phyloP scores from a whole-genome alignment of 2,888 invertebrate species.

The Xestoiulus laeticollis region DNA sequence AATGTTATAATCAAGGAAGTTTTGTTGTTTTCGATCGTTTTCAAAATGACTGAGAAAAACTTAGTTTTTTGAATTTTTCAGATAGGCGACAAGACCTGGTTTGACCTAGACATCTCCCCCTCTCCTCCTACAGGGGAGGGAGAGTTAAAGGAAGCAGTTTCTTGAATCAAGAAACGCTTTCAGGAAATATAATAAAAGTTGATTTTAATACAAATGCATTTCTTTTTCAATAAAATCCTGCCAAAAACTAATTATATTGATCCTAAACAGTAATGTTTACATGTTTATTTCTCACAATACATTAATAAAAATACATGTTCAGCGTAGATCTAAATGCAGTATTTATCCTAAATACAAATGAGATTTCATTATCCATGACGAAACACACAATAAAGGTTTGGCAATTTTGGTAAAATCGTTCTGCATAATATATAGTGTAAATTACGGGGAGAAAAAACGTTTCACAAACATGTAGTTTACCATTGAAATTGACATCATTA shows the following conservation, averaged over 20 bases:
- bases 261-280: no score
- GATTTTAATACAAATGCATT: not conserved
- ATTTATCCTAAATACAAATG: not conserved
- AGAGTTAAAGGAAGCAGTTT: not conserved
- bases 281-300: no score
- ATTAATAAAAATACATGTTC: no score
- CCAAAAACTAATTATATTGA: not conserved
- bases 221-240: not conserved
- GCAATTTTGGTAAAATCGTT: not conserved
- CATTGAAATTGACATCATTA: no score
- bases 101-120: constrained; percentile 13
- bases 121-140: constrained; percentile 15
- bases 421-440: not conserved
- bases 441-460: not conserved
- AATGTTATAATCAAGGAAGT: no score
- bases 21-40: not conserved
- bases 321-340: no score
- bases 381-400: not conserved
- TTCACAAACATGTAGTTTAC: no score
- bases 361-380: not conserved
- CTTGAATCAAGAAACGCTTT: not conserved
- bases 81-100: not conserved
- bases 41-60: not conserved
- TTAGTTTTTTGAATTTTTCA: not conserved
- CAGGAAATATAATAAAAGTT: not conserved